These are phyloP conservation scores for Hippoglossus hippoglossus DNA, from an alignment of 2,797 vertebrate species.

Conservation along the genomic window DNA sequence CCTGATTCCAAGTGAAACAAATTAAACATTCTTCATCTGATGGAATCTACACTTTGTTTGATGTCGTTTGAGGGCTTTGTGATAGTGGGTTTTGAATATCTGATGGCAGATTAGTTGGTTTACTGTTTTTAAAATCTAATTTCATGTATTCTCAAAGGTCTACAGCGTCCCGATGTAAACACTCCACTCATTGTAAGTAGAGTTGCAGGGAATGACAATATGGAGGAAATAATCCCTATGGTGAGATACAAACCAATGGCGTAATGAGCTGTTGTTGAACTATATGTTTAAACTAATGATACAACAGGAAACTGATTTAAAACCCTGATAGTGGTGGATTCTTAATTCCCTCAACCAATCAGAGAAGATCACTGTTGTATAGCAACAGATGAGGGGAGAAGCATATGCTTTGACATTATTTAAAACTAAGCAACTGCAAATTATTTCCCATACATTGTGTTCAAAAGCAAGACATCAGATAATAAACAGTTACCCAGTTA, in stretches of 20 bases:
- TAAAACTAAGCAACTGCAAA: too few relatives aligned
- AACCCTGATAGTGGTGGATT: not conserved
- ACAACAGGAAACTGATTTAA: not conserved
- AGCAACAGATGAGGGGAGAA: not conserved
- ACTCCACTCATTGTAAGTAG: not conserved
- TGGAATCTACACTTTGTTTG: constrained; percentile 7
- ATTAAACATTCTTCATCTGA: constrained; percentile 3
- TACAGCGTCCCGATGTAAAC: not conserved
- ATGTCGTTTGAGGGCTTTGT: constrained; percentile 10
- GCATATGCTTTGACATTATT: too few relatives aligned
- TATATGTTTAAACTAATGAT: not conserved
- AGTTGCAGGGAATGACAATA: not conserved
- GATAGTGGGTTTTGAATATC: not conserved
- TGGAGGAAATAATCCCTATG: not conserved
- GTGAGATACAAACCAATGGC: not conserved
- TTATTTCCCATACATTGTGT: not conserved
- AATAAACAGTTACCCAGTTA: not conserved
- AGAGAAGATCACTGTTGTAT: not conserved
- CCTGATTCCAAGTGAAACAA: not conserved
- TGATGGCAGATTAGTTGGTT: not conserved
- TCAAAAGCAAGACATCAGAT: not conserved
- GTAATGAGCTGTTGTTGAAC: not conserved
- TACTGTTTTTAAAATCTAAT: not conserved
- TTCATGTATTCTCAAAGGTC: not conserved
- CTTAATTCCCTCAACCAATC: too few relatives aligned